Base-by-base conservation (phyloP, 2,113 vertebrate genomes). In the Elanus axillaris region DNA sequence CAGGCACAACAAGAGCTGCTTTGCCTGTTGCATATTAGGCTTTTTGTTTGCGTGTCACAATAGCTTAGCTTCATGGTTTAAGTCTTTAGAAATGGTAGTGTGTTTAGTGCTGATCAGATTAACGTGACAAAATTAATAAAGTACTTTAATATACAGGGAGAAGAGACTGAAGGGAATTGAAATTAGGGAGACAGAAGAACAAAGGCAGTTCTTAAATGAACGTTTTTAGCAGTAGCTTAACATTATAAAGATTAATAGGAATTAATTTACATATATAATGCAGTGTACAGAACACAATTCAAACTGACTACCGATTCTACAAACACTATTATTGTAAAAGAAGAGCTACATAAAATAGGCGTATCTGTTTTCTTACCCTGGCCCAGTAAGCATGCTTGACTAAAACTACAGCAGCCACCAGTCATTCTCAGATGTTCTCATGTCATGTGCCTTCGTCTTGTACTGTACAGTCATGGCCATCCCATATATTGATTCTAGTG, bases 201-300 rank as follows among this genome's bases (percentile, higher is more conserved):
- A 96, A 97, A 95, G 80, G 59, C 93, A 66, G 88, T 89, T 95
- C 77, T 88, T 95, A 95, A 98, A 97, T 86, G 94, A 95, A 92
- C 94, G 88, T 95, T 98, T 97, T 98, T 96, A 97, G 96, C 93
- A 88, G 80, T 81, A 93, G 95, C 80, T 97, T 96, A 98, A 89
- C 91, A 86, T 97, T 97, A 91, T 94, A 95, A 93, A 97, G 97
- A 97, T 98, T 97, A 97, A 97, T 97, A 94, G 94, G 95, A 97
- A 97, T 97, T 96, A 94, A 98, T 97, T 96, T 96, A 71, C 95
- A 97, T 98, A 52, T 53, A 77, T 96, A 96, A 97, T 96, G 45
- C 59, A 90, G 93, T 47, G 45, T 94, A 96, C 93, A 91, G 91
- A 90, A 88, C 64, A 93, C 77, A 91, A 90, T 94, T 95, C 94